Evolutionary conservation across 2,797 vertebrate species (phyloP).

Genomic region (Momotus momota): DNA sequence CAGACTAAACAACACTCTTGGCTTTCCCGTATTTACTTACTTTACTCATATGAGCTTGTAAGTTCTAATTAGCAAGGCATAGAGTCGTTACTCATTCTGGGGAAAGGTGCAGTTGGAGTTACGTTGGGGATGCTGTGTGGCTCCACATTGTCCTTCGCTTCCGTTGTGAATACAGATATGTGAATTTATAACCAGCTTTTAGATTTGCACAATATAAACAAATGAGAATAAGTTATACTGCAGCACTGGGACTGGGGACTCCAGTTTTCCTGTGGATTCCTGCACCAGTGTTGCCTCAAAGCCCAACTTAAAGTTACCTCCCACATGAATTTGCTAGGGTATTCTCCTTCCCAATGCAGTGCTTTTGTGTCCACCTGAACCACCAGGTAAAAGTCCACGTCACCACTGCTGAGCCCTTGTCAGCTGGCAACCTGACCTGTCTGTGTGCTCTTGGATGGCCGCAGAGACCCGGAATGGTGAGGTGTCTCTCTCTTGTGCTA

Average conservation of each 20-base stretch:
- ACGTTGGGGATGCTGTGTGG: not conserved
- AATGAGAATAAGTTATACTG: not conserved
- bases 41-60: conserved; percentile 24
- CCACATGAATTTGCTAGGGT: rapidly evolving
- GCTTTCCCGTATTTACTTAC: conserved; percentile 65
- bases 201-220: not conserved
- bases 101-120: not conserved
- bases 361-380: not conserved
- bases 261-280: not conserved
- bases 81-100: not conserved
- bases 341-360: not conserved
- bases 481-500: not conserved
- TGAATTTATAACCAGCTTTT: not conserved
- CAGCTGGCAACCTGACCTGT: not conserved
- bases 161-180: not conserved
- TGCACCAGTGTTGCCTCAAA: not conserved
- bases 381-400: rapidly evolving
- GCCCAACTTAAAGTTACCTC: not conserved
- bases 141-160: rapidly evolving
- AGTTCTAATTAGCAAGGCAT: not conserved
- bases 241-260: not conserved
- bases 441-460: not conserved
- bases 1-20: conserved; percentile 80
- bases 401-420: not conserved
- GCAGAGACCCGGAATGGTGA: not conserved